Conservation (phyloP, 2,113 vertebrate species). For the Sciurus niger region DNA sequence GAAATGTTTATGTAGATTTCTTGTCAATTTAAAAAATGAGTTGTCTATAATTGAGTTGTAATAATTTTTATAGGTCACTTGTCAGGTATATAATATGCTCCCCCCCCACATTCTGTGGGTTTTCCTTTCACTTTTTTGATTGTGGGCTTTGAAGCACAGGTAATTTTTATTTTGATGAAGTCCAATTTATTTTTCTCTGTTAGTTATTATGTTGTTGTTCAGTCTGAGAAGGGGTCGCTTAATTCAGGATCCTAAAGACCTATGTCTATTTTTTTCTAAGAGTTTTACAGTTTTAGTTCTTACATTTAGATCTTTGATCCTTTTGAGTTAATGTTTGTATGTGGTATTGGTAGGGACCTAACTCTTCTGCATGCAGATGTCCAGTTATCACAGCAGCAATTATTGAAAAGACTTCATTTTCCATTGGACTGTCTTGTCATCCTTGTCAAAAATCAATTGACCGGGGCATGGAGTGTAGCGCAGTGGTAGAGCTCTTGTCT, state of each 20-base stretch:
- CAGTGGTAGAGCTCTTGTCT: not conserved
- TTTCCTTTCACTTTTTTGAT: constrained; percentile 12
- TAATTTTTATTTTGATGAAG: not conserved
- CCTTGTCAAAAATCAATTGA: constrained; percentile 31
- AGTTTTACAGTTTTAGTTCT: constrained; percentile 13
- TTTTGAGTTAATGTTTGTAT: constrained; percentile 21
- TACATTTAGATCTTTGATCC: not conserved
- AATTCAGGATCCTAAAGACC: not conserved
- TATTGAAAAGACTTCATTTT: constrained; percentile 30
- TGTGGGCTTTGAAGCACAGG: not conserved
- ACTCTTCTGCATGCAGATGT: not conserved
- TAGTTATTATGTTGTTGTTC: not conserved
- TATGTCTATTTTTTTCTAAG: not conserved
- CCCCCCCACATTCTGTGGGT: not conserved
- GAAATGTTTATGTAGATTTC: not conserved
- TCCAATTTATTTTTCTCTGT: constrained; percentile 22
- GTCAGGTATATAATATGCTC: not conserved
- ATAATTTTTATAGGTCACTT: not conserved
- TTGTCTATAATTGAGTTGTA: not conserved
- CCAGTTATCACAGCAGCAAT: not conserved
- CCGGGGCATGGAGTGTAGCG: no score
- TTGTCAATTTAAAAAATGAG: not conserved
- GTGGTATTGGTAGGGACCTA: not conserved
- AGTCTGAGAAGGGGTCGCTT: not conserved
- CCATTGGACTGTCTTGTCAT: not conserved